Conservation (phyloP, 2,888 invertebrate genomes). For the Lamellibrachia satsuma region DNA sequence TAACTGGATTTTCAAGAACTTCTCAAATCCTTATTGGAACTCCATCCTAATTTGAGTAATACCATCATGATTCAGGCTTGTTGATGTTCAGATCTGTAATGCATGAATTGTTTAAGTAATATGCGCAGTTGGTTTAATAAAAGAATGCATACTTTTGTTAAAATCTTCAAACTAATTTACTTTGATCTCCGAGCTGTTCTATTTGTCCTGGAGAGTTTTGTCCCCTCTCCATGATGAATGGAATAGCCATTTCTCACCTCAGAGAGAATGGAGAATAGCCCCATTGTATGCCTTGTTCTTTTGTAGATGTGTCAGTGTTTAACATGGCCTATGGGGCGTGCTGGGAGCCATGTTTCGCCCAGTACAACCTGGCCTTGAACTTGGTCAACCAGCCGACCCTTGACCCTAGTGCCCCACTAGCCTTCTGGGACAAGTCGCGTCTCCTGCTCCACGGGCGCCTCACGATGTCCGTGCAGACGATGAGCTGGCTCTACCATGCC, state of each 20-base stretch:
- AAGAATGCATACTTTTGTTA: no score
- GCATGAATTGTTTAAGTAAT: no score
- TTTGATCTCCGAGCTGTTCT: no score
- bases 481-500: conserved; percentile 92
- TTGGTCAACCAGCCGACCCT: conserved; percentile 71
- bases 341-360: conserved; percentile 97
- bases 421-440: conserved; percentile 98
- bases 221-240: no score
- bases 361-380: conserved; percentile 88
- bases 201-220: no score
- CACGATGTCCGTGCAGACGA: conserved; percentile 85
- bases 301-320: conserved; percentile 80
- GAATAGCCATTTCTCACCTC: no score
- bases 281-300: background rate
- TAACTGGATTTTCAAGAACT: background rate
- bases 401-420: conserved; percentile 87
- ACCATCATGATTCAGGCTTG: no score
- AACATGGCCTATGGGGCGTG: conserved; percentile 97
- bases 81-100: no score
- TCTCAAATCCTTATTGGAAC: background rate
- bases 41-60: no score
- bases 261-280: no score
- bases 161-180: no score
- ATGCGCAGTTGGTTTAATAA: no score
- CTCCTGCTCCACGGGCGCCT: conserved; percentile 90